Conservation (phyloP, 2,797 vertebrate genomes). For the Sebastes cheni region DNA sequence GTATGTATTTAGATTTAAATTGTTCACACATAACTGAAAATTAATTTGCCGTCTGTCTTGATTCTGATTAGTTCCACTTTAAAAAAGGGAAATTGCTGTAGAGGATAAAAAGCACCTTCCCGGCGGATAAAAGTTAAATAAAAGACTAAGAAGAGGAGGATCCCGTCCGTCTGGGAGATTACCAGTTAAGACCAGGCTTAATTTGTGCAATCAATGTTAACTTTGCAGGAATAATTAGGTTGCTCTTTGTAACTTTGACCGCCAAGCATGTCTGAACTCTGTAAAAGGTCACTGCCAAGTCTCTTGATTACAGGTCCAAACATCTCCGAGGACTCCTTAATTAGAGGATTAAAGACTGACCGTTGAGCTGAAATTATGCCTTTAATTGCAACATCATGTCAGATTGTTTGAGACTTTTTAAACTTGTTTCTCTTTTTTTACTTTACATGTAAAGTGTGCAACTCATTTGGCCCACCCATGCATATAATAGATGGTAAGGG, state of each 20-base stretch:
- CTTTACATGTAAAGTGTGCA: neutral
- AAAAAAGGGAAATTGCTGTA: neutral
- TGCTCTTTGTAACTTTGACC: constrained; percentile 39
- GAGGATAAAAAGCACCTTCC: constrained; percentile 14
- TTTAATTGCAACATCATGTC: constrained; percentile 7
- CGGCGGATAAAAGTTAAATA: neutral
- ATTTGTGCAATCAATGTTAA: constrained; percentile 57
- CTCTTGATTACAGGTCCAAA: neutral
- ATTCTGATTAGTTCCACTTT: constrained; percentile 30
- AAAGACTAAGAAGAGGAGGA: neutral
- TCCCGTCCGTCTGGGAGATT: constrained; percentile 28
- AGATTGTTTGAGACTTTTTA: neutral
- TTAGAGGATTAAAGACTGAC: constrained; percentile 1
- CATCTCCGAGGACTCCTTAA: neutral
- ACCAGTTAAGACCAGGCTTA: constrained; percentile 44
- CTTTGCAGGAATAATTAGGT: constrained; percentile 48
- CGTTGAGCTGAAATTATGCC: neutral
- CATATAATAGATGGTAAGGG: neutral
- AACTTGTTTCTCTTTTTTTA: neutral
- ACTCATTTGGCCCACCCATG: neutral
- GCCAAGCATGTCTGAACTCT: constrained; percentile 27
- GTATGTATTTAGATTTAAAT: neutral
- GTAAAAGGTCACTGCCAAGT: constrained; percentile 43
- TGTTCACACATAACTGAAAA: neutral
- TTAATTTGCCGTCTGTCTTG: neutral